A percentile compares a stretch with the other conserved stretches of the same genome.
Evolutionary conservation across 1,140 invertebrate genomes (phyloP).

Genomic region (Sycophila sp.): DNA sequence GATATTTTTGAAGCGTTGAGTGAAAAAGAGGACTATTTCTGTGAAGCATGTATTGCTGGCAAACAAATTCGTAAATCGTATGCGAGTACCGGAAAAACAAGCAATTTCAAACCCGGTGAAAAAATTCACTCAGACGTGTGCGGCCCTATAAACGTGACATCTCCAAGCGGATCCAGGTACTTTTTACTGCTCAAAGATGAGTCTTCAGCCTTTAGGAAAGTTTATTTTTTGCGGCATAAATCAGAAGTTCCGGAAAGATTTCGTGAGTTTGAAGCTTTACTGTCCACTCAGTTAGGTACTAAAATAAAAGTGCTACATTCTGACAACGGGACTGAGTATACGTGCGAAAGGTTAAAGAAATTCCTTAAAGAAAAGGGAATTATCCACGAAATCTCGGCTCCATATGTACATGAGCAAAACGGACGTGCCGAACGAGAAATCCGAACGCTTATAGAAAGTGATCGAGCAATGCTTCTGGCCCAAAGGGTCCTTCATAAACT

Average conservation of each 20-base stretch:
- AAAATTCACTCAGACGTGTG: constrained; percentile 19
- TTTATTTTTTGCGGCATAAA: constrained; percentile 53
- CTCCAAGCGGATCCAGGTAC: constrained; percentile 1
- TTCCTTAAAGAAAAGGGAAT: constrained; percentile 24
- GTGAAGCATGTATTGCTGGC: neutral
- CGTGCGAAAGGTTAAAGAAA: constrained; percentile 3
- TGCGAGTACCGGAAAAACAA: neutral
- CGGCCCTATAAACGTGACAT: neutral
- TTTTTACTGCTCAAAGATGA: constrained; percentile 49
- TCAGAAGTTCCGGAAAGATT: constrained; percentile 52
- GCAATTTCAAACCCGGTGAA: neutral
- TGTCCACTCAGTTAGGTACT: constrained; percentile 49
- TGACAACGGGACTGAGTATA: constrained; percentile 37
- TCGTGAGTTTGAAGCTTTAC: constrained; percentile 44
- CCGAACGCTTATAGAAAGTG: constrained; percentile 55
- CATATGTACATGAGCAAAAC: constrained; percentile 55
- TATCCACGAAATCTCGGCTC: constrained; percentile 38
- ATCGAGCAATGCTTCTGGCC: constrained; percentile 53
- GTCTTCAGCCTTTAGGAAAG: constrained; percentile 47
- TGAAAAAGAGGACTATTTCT: neutral
- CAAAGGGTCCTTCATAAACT: constrained; percentile 50
- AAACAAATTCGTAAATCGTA: neutral
- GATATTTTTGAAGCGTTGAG: too few species aligned
- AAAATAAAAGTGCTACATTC: constrained; percentile 43
- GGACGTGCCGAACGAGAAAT: constrained; percentile 55